These are phyloP conservation scores for Campoletis raptor DNA, from an alignment of 2,888 invertebrate species.

Conservation along the genomic window DNA sequence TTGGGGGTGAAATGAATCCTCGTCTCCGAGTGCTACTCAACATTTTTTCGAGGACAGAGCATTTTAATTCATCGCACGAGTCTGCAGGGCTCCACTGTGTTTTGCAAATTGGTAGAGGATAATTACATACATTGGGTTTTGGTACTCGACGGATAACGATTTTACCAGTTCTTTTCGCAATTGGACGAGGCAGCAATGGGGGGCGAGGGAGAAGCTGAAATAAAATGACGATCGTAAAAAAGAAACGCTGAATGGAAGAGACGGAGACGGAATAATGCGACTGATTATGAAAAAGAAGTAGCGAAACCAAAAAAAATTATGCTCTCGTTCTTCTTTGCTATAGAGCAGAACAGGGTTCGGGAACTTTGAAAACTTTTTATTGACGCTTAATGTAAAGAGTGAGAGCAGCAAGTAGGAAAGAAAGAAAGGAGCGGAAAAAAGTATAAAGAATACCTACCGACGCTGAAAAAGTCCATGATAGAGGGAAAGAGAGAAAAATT, in stretches of 20 bases:
- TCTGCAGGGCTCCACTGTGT: conserved; percentile 10
- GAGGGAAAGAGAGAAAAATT: conserved; percentile 47
- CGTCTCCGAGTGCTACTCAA: neutral
- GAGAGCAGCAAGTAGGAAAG: conserved; percentile 32
- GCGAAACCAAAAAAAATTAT: conserved; percentile 20
- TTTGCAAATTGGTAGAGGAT: conserved; percentile 22
- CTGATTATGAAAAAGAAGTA: conserved; percentile 14
- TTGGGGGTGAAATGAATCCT: neutral
- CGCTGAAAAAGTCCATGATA: conserved; percentile 18
- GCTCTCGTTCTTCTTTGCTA: conserved; percentile 8
- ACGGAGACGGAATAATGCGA: neutral
- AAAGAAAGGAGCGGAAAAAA: neutral
- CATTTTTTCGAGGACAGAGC: conserved; percentile 10
- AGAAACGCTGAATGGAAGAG: neutral
- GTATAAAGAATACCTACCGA: conserved; percentile 2
- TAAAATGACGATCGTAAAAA: neutral
- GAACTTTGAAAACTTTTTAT: conserved; percentile 61
- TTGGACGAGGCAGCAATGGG: neutral
- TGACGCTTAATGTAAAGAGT: conserved; percentile 47
- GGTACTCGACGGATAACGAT: conserved; percentile 23
- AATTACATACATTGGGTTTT: neutral
- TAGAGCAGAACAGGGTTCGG: conserved; percentile 26
- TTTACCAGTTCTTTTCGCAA: conserved; percentile 16
- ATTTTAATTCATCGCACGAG: conserved; percentile 35
- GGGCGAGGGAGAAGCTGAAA: neutral